Conservation (phyloP, 2,888 invertebrate species). For the Zelleria hepariella region DNA sequence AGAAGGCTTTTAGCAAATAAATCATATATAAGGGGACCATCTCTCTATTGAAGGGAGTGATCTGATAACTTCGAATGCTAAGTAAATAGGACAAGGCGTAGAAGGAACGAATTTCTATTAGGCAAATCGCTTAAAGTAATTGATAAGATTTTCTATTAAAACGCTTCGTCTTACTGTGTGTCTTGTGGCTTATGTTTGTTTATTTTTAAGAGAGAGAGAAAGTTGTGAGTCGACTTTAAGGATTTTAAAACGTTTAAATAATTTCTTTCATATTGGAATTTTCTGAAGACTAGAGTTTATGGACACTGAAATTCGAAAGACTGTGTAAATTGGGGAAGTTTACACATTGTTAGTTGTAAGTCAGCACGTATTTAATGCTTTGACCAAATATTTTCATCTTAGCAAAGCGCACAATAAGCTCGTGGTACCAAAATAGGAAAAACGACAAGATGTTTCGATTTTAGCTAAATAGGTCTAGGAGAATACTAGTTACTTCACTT, state of each 20-base stretch:
- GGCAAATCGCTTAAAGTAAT: not conserved
- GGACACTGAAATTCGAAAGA: not conserved
- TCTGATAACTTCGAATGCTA: constrained; percentile 26
- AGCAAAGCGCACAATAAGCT: constrained; percentile 37
- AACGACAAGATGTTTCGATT: not conserved
- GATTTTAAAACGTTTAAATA: constrained; percentile 7
- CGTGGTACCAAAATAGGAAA: constrained; percentile 4
- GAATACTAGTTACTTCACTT: constrained; percentile 5
- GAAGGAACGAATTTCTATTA: not conserved
- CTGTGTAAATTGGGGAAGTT: constrained; percentile 69
- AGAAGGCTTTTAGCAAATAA: constrained; percentile 15
- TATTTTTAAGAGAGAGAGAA: constrained; percentile 29
- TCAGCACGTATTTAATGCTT: constrained; percentile 50
- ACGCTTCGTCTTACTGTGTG: constrained; percentile 2
- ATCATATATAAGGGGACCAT: constrained; percentile 61
- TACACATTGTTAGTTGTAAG: constrained; percentile 54
- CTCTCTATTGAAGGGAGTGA: constrained; percentile 46
- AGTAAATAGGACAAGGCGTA: not conserved
- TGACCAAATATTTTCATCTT: constrained; percentile 34
- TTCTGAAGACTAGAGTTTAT: not conserved
- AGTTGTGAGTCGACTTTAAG: constrained; percentile 54
- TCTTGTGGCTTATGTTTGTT: not conserved
- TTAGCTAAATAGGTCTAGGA: not conserved
- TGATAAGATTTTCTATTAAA: not conserved
- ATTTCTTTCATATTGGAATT: not conserved